Percentiles rank a stretch among this genome's conserved stretches.
Conservation (phyloP, 2,797 vertebrate genomes). For the Monodelphis domestica region DNA sequence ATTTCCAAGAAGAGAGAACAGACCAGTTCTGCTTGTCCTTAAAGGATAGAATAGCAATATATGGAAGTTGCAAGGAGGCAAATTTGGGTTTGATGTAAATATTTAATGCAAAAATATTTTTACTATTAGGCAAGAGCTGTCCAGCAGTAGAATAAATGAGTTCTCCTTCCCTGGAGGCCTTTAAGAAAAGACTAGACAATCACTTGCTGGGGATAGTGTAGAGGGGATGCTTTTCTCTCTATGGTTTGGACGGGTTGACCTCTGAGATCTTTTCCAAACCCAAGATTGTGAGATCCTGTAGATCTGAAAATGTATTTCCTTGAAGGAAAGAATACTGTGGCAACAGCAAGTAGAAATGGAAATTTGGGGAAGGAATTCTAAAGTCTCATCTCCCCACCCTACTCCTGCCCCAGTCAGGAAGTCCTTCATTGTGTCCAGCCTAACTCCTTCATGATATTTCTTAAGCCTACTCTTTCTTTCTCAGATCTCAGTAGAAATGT, state of each 20-base stretch:
- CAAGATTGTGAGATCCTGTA: not conserved
- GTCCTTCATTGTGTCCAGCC: not conserved
- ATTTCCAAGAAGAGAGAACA: not conserved
- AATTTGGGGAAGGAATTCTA: not conserved
- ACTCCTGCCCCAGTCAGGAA: not conserved
- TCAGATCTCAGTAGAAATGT: not conserved
- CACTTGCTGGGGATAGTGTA: not conserved
- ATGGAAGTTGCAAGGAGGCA: not conserved
- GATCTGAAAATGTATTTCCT: not conserved
- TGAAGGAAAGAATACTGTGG: not conserved
- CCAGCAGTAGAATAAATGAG: not conserved
- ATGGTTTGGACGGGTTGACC: not conserved
- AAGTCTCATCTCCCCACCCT: not conserved
- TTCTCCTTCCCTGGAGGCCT: not conserved
- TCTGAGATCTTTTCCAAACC: not conserved
- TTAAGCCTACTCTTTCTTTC: not conserved
- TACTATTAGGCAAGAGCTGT: not conserved
- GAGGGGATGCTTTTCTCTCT: not conserved
- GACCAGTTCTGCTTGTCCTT: not conserved
- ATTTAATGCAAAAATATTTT: too few relatives aligned
- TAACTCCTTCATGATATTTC: not conserved
- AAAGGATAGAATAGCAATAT: not conserved
- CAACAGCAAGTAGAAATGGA: not conserved
- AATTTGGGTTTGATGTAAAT: not conserved
- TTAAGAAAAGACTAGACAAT: not conserved